Evolutionary conservation across 1,140 invertebrate genomes (phyloP), one percentile per base, ranked within the genome.

Genomic region (Pseudomyrmex flavicornis): DNA sequence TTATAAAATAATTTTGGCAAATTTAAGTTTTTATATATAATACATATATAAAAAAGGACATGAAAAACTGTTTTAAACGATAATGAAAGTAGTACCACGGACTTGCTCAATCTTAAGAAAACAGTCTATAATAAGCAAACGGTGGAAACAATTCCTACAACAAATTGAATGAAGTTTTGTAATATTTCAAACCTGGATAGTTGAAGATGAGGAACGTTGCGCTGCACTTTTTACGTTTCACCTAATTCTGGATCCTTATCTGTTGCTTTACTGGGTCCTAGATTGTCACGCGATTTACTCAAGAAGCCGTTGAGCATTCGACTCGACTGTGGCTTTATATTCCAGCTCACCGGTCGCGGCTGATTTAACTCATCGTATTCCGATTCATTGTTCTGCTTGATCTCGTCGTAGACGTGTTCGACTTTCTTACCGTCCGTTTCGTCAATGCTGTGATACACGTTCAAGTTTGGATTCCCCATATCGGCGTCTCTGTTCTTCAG

Each of bases 321-420:
- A 91, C 98, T 97, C 93, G 98, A 98, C 90, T 98, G 97, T 2
- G 97, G 96, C 91, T 97, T 98, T 94, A 96, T 96, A 20, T 97
- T 96, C 56, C 61, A 17, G 87, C 96, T 97, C 10, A 96, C 96
- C 1, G 97, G 97, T 77, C 97, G 95, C 13, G 96, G 97, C 91
- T 98, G 97, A 92, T 98, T 97, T 79, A 98, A 94, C 92, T 98
- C 97, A 93, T 98, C 98, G 88, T 98, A 98, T 91, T 97, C 97
- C 88, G 96, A 94, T 91, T 97, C 96, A 72, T 97, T 96, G 84
- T 98, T 98, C 44, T 97, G 97, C 91, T 98, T 98, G 77, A 98
- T 98, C 94, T 99, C 98, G 93, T 98, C 98, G 90, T 99, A 99
- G 0, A 98, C 96, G 91, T 98, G 98, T 85, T 98, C 97, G 13